Percentiles rank a stretch among this genome's conserved stretches.
Evolutionary conservation across 2,113 vertebrate species (phyloP).

Genomic region (Motacilla tschutschensis): DNA sequence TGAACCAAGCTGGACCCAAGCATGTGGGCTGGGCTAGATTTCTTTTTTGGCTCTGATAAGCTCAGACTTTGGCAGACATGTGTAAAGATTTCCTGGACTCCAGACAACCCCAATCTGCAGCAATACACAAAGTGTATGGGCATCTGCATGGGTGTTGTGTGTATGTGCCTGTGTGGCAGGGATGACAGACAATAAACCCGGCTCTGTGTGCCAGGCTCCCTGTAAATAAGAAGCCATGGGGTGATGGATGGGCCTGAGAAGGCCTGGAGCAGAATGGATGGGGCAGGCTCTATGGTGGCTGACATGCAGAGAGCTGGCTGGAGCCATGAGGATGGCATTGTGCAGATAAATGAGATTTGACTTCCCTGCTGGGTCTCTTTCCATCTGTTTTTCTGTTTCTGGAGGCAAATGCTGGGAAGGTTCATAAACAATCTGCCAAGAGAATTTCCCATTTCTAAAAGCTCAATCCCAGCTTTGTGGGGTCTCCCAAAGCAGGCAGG

Average conservation of each 20-base stretch:
- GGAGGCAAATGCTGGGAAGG: constrained; percentile 6
- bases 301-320: constrained; percentile 35
- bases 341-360: constrained; percentile 64
- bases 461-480: background rate
- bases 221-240: constrained; percentile 5
- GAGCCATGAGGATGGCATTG: constrained; percentile 57
- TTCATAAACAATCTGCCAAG: constrained; percentile 23
- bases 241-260: constrained; percentile 59
- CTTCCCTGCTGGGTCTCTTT: constrained; percentile 54
- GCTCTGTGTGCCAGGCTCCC: constrained; percentile 19
- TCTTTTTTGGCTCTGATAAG: constrained; percentile 9
- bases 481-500: background rate
- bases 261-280: constrained; percentile 34
- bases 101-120: constrained; percentile 9
- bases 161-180: constrained; percentile 1
- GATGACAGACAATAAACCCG: background rate
- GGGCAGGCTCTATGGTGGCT: background rate
- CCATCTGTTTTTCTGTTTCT: constrained; percentile 68
- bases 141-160: background rate
- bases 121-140: background rate
- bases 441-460: background rate
- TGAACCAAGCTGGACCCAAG: background rate
- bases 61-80: background rate
- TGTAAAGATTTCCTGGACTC: background rate
- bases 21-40: background rate